Conservation (phyloP, 1,140 invertebrate species). For the Bombus sylvicola region DNA sequence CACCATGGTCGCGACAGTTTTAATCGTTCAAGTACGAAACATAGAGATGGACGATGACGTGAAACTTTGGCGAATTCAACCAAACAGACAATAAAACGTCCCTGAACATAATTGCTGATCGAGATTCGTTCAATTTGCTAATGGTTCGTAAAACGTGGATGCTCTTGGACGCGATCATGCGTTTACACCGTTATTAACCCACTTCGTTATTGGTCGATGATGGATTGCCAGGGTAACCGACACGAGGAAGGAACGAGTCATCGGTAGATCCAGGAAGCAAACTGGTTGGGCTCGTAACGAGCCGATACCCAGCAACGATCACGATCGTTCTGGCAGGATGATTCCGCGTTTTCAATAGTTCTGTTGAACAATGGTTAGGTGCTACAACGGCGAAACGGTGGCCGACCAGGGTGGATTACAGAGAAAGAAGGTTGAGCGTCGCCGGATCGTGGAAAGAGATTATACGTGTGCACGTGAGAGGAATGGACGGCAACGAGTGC, state of each 20-base stretch:
- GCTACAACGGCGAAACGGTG: not conserved
- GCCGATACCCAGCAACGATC: constrained; percentile 21
- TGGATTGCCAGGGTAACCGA: constrained; percentile 44
- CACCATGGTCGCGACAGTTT: not conserved
- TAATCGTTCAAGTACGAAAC: not conserved
- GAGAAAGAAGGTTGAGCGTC: not conserved
- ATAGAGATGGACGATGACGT: not conserved
- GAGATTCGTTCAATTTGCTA: constrained; percentile 60
- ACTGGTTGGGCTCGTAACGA: constrained; percentile 25
- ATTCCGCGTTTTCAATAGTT: constrained; percentile 21
- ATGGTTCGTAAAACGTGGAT: constrained; percentile 44
- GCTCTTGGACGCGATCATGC: constrained; percentile 40
- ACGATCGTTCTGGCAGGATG: constrained; percentile 37
- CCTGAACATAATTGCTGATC: constrained; percentile 31
- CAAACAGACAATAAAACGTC: not conserved
- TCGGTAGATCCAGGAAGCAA: constrained; percentile 29
- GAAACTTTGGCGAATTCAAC: not conserved
- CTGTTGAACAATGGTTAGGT: not conserved
- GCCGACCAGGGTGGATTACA: not conserved
- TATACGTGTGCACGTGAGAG: not conserved
- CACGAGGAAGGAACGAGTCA: constrained; percentile 42
- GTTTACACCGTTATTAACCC: constrained; percentile 60
- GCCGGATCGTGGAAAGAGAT: not conserved
- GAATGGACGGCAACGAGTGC: not conserved
- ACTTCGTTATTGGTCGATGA: constrained; percentile 60